phyloP scores from a whole-genome alignment of 2,888 invertebrate genomes.

The Plagodis pulveraria region DNA sequence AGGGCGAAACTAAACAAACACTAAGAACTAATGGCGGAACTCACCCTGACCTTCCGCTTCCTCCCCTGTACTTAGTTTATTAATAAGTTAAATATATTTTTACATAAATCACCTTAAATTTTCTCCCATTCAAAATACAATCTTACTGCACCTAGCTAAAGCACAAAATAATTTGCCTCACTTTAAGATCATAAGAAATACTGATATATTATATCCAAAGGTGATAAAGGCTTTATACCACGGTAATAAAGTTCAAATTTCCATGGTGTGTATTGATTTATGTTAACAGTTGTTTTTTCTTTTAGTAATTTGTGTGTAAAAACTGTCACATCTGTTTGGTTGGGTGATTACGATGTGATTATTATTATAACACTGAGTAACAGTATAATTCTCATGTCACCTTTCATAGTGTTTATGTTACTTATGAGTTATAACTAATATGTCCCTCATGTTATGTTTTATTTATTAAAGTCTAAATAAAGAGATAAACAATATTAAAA shows the following conservation, averaged over 20 bases:
- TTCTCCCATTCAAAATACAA: constrained; percentile 13
- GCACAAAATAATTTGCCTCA: constrained; percentile 5
- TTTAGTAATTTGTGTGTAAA: constrained; percentile 35
- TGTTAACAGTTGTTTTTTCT: constrained; percentile 18
- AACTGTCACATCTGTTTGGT: constrained; percentile 37
- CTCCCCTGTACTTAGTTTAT: constrained; percentile 51
- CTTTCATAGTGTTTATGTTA: constrained; percentile 2
- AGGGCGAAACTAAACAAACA: constrained; percentile 54
- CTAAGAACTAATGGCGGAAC: constrained; percentile 57
- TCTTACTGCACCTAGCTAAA: rapidly evolving
- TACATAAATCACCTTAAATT: constrained; percentile 53
- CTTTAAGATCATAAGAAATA: background rate
- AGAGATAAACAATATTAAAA: no score
- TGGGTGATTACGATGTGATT: constrained; percentile 37
- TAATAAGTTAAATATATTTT: constrained; percentile 56
- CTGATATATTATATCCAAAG: background rate
- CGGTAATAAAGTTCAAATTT: constrained; percentile 6
- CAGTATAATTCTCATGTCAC: constrained; percentile 8
- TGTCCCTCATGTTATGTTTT: no score
- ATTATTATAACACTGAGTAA: constrained; percentile 32
- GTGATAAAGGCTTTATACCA: background rate
- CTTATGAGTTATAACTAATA: background rate
- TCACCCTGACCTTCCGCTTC: constrained; percentile 55
- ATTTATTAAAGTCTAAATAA: no score
- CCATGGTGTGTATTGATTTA: background rate